Evolutionary conservation across 2,113 vertebrate genomes (phyloP), one percentile per base, ranked within the genome.

Genomic region (cat (Felis catus)): DNA sequence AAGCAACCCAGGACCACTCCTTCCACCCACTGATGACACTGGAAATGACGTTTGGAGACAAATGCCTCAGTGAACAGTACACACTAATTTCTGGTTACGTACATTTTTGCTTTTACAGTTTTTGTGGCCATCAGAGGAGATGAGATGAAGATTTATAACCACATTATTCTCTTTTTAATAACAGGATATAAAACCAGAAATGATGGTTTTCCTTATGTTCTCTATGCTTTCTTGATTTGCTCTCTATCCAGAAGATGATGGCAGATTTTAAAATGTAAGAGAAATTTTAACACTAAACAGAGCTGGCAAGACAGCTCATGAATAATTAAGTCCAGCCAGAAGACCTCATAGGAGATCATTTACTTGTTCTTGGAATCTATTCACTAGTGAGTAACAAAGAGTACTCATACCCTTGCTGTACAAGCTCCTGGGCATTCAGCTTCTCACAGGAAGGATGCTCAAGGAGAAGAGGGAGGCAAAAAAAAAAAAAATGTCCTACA

Each of bases 111-210:
- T 82, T 89, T 83, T 82, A 78, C 19, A 55, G 41, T 76, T 71
- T 91, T 48, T 73, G 25, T 96, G 92, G n/a, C 55, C 79, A 84
- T 92, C 80, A 53, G 29, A 83, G 36, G 76, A 71, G 8, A 51
- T 51, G 61, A 79, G 39, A 48, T 94, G 55, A 87, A 58, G 31
- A 80, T 94, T 85, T 93, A 89, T 55, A 95, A 58, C 65, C 61
- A 95, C 94, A 96, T 97, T 87, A 85, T 45, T 82, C 48, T 89
- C 58, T 55, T 96, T 95, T 97, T 90, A 97, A 84, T 95, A 94
- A 96, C 23, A 25, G n/a, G 68, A 78, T 48, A 79, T 88, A 84
- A 93, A 96, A 87, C 39, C 70, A 96, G 78, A 90, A 89, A 84
- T 45, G 12, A 48, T 55, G 84, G 39, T 95, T 96, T 74, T 90